These are phyloP conservation scores for Lacanobia wlatinum DNA, from an alignment of 2,888 invertebrate species.

Conservation along the genomic window DNA sequence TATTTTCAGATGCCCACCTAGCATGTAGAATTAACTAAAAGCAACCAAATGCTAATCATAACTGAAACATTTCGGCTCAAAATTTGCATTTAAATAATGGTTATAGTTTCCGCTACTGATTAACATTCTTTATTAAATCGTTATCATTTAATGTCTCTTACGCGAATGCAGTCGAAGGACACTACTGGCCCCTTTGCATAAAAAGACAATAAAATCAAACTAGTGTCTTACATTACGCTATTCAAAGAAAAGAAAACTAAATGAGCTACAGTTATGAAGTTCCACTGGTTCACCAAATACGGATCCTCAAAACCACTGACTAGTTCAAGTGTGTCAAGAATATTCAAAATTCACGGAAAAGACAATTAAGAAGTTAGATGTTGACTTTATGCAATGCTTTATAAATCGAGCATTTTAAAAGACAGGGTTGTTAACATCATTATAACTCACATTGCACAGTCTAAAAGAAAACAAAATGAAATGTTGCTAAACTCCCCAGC, in stretches of 20 bases:
- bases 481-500: slow-evolving; percentile 84
- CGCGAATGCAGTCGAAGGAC: slow-evolving; percentile 58
- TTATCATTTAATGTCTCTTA: slow-evolving; percentile 77
- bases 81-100: slow-evolving; percentile 53
- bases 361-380: slow-evolving; percentile 49
- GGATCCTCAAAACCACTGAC: slow-evolving; percentile 84
- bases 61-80: slow-evolving; percentile 66
- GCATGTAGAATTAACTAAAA: slow-evolving; percentile 77
- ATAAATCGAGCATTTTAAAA: slow-evolving; percentile 45
- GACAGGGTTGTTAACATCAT: slow-evolving; percentile 43
- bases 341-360: slow-evolving; percentile 59
- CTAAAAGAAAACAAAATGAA: slow-evolving; percentile 70
- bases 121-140: slow-evolving; percentile 71
- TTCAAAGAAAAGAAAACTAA: slow-evolving; percentile 75
- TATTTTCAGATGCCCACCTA: slow-evolving; percentile 72
- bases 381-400: slow-evolving; percentile 68
- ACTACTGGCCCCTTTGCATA: slow-evolving; percentile 45
- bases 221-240: slow-evolving; percentile 71
- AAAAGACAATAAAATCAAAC: slow-evolving; percentile 77
- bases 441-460: slow-evolving; percentile 66
- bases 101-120: slow-evolving; percentile 70
- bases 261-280: slow-evolving; percentile 80
- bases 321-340: slow-evolving; percentile 80
- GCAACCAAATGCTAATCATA: slow-evolving; percentile 78
- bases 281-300: slow-evolving; percentile 76